A percentile compares a stretch with the other conserved stretches of the same genome.
These are phyloP conservation scores for Heterodera filipjevi DNA, from an alignment of 2,888 invertebrate species.

Conservation along the genomic window DNA sequence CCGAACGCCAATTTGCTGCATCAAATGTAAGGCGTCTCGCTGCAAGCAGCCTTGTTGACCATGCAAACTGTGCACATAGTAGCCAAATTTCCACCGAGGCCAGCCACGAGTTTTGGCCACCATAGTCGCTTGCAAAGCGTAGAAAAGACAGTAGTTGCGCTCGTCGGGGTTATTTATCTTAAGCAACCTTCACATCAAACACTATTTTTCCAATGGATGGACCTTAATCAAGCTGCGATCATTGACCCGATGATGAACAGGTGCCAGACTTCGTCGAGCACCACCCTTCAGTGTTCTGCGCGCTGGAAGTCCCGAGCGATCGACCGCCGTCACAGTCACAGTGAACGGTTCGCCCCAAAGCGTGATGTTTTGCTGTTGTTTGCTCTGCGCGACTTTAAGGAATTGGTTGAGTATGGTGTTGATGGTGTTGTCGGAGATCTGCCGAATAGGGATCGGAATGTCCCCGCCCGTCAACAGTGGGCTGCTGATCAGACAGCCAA, in stretches of 20 bases:
- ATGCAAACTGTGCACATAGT: background rate
- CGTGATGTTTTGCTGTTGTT: background rate
- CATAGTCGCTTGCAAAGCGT: background rate
- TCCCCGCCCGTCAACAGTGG: background rate
- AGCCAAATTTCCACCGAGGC: background rate
- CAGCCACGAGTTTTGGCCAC: background rate
- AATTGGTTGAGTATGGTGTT: conserved; percentile 5
- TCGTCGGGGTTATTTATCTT: conserved; percentile 2
- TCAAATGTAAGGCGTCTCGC: background rate
- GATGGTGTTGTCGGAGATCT: background rate
- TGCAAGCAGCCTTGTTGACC: background rate
- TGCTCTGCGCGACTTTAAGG: background rate
- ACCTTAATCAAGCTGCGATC: conserved; percentile 7
- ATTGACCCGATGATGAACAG: background rate
- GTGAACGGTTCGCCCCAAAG: conserved; percentile 10
- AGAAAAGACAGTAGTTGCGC: background rate
- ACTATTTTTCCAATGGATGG: background rate
- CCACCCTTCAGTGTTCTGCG: background rate
- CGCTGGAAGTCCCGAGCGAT: background rate
- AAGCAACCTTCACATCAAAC: no score
- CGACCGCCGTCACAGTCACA: background rate
- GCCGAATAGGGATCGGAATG: background rate
- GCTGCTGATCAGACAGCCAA: background rate
- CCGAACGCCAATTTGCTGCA: background rate
- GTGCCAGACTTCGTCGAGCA: background rate